Conservation (phyloP, 2,797 vertebrate species). For the Darevskia mixta region DNA sequence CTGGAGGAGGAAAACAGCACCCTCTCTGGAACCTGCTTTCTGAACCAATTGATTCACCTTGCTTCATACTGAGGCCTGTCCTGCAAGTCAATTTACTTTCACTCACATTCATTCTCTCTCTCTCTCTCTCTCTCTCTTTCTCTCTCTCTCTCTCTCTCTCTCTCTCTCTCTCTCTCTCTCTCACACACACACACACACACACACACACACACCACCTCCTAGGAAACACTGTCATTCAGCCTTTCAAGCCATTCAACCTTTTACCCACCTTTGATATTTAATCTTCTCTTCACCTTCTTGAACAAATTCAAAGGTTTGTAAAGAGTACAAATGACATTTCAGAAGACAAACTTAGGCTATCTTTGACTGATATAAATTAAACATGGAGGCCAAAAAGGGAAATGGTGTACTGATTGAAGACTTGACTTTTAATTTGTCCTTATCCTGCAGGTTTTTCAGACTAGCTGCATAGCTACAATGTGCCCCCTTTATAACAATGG, state of each 20-base stretch:
- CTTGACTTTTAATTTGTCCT: slow-evolving; percentile 8
- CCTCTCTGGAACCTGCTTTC: not conserved
- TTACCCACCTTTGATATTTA: slow-evolving; percentile 5
- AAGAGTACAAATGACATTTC: slow-evolving; percentile 5
- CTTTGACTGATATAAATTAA: slow-evolving; percentile 1
- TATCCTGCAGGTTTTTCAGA: not conserved
- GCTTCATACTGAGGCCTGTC: no score
- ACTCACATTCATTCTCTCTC: no score
- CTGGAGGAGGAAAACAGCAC: not conserved
- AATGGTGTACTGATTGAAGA: not conserved
- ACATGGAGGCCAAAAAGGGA: not conserved
- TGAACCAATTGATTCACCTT: not conserved
- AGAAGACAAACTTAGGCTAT: not conserved
- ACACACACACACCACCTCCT: no score
- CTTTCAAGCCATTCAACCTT: not conserved
- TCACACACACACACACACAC: no score
- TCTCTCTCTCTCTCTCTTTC: no score
- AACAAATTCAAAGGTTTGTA: slow-evolving; percentile 19
- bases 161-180: no score
- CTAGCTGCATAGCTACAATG: not conserved
- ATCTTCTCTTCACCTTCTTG: slow-evolving; percentile 23
- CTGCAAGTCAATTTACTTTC: not conserved
- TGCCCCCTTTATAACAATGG: not conserved
- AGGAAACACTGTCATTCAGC: not conserved
- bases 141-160: no score